Percentiles rank a stretch among this genome's conserved stretches.
Conservation (phyloP, 2,113 vertebrate genomes). For the Phrynosoma blainvillii region DNA sequence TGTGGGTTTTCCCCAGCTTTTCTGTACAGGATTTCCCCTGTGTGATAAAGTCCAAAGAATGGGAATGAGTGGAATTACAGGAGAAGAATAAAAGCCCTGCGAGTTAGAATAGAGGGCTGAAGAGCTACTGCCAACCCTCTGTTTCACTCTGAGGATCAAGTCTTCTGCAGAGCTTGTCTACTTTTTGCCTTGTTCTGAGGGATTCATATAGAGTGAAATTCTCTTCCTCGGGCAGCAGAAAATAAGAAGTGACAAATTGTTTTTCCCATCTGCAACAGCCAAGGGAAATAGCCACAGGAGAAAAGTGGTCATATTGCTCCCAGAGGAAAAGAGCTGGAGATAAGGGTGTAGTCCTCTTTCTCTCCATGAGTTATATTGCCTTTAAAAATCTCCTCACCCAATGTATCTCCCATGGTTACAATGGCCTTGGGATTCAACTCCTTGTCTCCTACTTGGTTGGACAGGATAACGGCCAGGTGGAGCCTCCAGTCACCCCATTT, state of each 20-base stretch:
- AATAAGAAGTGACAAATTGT: too few relatives aligned
- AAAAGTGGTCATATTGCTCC: neutral
- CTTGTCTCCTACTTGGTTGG: slow-evolving; percentile 81
- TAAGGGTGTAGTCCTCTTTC: too few relatives aligned
- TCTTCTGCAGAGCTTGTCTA: neutral
- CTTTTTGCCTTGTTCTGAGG: too few relatives aligned
- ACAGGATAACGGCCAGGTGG: slow-evolving; percentile 89
- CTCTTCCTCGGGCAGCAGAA: too few relatives aligned
- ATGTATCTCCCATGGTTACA: slow-evolving; percentile 86
- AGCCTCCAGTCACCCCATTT: slow-evolving; percentile 91
- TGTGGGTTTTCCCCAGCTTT: too few relatives aligned
- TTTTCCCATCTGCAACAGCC: neutral
- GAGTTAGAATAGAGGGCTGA: too few relatives aligned
- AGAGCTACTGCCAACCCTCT: too few relatives aligned
- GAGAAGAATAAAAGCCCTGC: neutral
- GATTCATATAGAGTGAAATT: too few relatives aligned
- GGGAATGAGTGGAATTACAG: neutral
- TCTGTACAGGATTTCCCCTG: too few relatives aligned
- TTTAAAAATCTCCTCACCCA: slow-evolving; percentile 77
- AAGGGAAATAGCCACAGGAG: neutral
- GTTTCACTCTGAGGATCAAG: neutral
- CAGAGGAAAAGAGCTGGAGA: neutral
- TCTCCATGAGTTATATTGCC: too few relatives aligned
- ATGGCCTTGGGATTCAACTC: slow-evolving; percentile 79
- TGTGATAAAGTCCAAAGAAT: neutral